Conservation (phyloP, 2,797 vertebrate genomes). For the Babyrousa celebensis region DNA sequence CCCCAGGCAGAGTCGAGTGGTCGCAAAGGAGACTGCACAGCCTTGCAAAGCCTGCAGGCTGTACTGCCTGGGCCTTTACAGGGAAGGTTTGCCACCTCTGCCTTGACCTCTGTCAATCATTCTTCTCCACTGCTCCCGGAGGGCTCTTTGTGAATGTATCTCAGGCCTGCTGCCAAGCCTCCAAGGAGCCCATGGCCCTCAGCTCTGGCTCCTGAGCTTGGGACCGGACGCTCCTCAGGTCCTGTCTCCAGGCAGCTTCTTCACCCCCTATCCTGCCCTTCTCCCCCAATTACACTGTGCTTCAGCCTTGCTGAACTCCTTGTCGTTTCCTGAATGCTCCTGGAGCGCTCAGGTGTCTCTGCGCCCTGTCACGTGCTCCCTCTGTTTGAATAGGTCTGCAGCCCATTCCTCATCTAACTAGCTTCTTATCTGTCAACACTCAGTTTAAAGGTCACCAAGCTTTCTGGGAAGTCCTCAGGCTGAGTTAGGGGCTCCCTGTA, state of each 20-base stretch:
- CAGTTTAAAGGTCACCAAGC: slow-evolving; percentile 12
- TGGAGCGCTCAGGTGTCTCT: not conserved
- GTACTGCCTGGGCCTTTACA: slow-evolving; percentile 23
- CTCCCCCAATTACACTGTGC: slow-evolving; percentile 18
- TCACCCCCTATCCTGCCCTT: not conserved
- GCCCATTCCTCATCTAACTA: not conserved
- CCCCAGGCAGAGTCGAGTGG: not conserved
- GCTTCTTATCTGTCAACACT: slow-evolving; percentile 33
- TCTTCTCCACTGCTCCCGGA: not conserved
- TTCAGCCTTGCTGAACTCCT: slow-evolving; percentile 10
- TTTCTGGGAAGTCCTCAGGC: slow-evolving; percentile 3
- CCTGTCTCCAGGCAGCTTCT: not conserved
- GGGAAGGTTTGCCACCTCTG: slow-evolving; percentile 49
- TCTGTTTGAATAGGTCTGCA: not conserved
- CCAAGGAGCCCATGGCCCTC: not conserved
- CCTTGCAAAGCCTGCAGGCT: not conserved
- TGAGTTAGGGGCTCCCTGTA: not conserved
- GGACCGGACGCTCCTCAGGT: not conserved
- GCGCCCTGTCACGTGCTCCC: not conserved
- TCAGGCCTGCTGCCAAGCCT: not conserved
- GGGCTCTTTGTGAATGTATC: slow-evolving; percentile 10
- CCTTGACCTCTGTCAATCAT: not conserved
- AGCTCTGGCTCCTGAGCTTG: not conserved
- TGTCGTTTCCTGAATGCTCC: not conserved
- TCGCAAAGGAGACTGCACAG: not conserved